Conservation (phyloP, 2,113 vertebrate species). For the Cyprinodon tularosa region DNA sequence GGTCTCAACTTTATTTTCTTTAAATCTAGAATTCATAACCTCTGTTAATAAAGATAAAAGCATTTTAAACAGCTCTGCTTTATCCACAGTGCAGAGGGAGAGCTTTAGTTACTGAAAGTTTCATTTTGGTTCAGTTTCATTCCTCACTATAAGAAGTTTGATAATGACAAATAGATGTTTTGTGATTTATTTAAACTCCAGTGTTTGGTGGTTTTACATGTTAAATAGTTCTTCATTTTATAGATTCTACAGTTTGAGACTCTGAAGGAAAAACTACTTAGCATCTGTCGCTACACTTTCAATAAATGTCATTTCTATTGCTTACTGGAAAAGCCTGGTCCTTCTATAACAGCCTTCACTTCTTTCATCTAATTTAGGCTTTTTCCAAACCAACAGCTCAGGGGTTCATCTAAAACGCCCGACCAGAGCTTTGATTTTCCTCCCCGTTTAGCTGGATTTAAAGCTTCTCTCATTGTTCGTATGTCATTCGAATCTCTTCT, state of each 20-base stretch:
- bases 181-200: background rate
- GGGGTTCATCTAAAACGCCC: constrained; percentile 72
- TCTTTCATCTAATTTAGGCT: background rate
- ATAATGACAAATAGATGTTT: background rate
- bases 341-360: background rate
- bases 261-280: background rate
- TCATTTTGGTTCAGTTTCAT: background rate
- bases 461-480: constrained; percentile 3
- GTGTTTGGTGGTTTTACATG: background rate
- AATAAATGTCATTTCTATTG: background rate
- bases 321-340: background rate
- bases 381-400: constrained; percentile 81
- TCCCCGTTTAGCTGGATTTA: constrained; percentile 1
- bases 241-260: background rate
- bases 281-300: background rate
- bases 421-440: constrained; percentile 29
- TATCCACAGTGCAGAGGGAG: background rate
- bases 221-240: background rate
- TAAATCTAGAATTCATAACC: background rate
- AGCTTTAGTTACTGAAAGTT: background rate
- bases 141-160: background rate
- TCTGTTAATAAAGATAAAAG: background rate
- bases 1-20: constrained; percentile 8
- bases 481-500: constrained; percentile 10
- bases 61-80: background rate